Evolutionary conservation across 2,888 invertebrate species (phyloP).

Genomic region (Zootermopsis nevadensis): DNA sequence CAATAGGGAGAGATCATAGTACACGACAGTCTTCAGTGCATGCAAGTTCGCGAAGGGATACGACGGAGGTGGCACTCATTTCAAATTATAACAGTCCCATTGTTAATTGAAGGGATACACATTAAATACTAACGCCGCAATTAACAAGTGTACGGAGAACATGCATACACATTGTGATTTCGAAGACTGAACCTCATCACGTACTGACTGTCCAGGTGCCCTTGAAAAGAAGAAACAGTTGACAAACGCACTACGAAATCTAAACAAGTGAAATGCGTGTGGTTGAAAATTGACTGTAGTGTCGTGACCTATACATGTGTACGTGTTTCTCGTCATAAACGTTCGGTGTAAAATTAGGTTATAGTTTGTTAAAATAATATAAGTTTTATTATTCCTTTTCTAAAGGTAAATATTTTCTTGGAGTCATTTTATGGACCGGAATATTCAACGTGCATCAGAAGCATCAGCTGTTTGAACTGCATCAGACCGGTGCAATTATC

Average conservation of each 20-base stretch:
- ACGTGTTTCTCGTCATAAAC: not conserved
- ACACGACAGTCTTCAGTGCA: not conserved
- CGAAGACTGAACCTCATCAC: not conserved
- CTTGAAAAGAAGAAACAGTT: not conserved
- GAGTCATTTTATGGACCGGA: not conserved
- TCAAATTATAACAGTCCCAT: not conserved
- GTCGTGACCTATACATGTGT: constrained; percentile 2
- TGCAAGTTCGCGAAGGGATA: not conserved
- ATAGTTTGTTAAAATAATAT: not conserved
- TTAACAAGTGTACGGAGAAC: not conserved
- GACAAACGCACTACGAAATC: not conserved
- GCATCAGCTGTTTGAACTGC: not conserved
- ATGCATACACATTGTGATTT: not conserved
- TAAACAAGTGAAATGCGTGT: constrained; percentile 4
- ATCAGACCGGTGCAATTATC: not conserved
- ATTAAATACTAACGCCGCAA: not conserved
- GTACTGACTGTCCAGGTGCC: not conserved
- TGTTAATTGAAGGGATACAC: not conserved
- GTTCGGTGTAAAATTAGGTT: not conserved
- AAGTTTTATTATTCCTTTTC: not conserved
- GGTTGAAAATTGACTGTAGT: not conserved
- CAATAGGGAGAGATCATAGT: not conserved
- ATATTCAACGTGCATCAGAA: not conserved
- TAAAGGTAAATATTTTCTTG: not conserved
- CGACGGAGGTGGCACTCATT: not conserved